These are phyloP conservation scores for Chunga burmeisteri DNA, from an alignment of 2,113 vertebrate genomes.

Conservation along the genomic window DNA sequence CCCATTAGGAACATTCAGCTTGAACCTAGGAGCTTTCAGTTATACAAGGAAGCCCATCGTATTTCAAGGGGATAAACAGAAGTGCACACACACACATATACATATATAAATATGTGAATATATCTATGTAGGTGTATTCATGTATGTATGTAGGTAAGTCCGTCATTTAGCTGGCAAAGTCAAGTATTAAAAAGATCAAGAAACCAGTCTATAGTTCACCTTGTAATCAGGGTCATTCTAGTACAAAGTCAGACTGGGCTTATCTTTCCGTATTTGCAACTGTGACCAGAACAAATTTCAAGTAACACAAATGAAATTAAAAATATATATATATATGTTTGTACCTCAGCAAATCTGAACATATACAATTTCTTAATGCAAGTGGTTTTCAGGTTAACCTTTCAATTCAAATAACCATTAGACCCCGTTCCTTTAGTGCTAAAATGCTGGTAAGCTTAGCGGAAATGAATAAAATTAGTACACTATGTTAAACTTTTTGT, in stretches of 20 bases:
- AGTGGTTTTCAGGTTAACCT: background rate
- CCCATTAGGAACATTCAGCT: background rate
- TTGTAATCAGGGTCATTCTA: background rate
- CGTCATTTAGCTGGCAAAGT: background rate
- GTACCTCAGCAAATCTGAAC: background rate
- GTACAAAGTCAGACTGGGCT: background rate
- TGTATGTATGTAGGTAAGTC: background rate
- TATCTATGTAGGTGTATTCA: background rate
- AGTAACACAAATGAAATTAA: background rate
- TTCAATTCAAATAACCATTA: background rate
- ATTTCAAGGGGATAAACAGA: background rate
- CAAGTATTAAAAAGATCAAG: background rate
- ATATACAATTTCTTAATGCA: background rate
- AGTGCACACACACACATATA: background rate
- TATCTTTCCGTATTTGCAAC: background rate
- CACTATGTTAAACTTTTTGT: background rate
- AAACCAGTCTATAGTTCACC: background rate
- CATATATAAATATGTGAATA: background rate
- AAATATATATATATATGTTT: background rate
- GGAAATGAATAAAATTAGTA: background rate
- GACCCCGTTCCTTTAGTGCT: background rate
- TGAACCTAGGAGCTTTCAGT: background rate
- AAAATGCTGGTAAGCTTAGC: background rate
- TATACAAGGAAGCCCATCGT: background rate
- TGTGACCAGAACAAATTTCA: background rate